These are phyloP conservation scores for Thumatha senex DNA, from an alignment of 2,888 invertebrate species.

Conservation along the genomic window DNA sequence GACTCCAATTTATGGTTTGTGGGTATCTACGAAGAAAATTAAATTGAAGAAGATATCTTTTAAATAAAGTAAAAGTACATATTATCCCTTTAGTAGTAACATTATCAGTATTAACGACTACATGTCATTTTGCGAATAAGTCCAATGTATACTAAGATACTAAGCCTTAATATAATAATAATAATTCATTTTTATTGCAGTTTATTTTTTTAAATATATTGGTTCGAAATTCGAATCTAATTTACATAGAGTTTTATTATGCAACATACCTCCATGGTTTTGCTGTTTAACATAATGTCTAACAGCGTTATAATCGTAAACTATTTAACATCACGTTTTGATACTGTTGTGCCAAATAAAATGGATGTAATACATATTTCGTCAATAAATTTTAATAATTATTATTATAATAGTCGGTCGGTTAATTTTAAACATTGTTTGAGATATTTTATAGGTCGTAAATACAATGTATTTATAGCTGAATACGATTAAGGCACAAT, in stretches of 20 bases:
- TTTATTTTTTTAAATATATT: neutral
- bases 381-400: conserved; percentile 9
- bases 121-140: too few species aligned
- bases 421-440: conserved; percentile 10
- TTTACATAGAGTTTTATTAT: conserved; percentile 6
- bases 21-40: too few species aligned
- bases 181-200: neutral
- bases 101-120: too few species aligned
- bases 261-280: neutral
- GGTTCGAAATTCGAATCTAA: neutral
- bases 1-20: too few species aligned
- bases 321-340: conserved; percentile 6
- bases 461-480: neutral
- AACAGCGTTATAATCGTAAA: conserved; percentile 12
- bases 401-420: conserved; percentile 11
- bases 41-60: too few species aligned
- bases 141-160: too few species aligned
- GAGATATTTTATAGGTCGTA: neutral
- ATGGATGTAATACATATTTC: conserved; percentile 18
- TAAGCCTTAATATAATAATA: too few species aligned
- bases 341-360: conserved; percentile 22
- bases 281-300: conserved; percentile 6
- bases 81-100: too few species aligned
- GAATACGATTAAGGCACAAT: too few species aligned
- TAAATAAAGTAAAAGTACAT: too few species aligned